Conservation (phyloP, 64 coral and sea anemone genomes). For the Pocillopora verrucosa region DNA sequence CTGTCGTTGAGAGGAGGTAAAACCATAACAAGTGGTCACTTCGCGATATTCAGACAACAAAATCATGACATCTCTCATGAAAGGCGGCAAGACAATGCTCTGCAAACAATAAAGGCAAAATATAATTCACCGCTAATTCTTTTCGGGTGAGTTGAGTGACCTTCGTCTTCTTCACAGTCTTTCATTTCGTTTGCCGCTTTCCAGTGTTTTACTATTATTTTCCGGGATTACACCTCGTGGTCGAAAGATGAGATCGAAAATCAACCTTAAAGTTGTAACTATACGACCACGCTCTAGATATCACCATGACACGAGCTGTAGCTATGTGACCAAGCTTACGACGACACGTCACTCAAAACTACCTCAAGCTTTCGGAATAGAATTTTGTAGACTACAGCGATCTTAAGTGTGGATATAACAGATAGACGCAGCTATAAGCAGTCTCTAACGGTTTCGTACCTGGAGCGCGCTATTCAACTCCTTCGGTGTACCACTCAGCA, state of each 20-base stretch:
- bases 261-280: too few species aligned
- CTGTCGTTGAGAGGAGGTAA: background rate
- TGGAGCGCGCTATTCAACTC: constrained; percentile 15
- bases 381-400: too few species aligned
- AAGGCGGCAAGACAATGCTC: background rate
- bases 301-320: too few species aligned
- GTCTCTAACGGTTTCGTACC: background rate
- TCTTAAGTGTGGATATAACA: background rate
- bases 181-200: too few species aligned
- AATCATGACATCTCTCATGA: constrained; percentile 10
- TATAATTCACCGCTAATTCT: background rate
- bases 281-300: too few species aligned
- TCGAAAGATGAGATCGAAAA: too few species aligned
- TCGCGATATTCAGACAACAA: constrained; percentile 33
- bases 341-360: too few species aligned
- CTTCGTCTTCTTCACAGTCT: too few species aligned
- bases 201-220: too few species aligned
- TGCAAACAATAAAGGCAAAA: background rate
- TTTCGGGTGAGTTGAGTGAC: too few species aligned
- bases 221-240: too few species aligned
- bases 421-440: background rate
- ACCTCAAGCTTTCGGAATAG: background rate
- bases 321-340: too few species aligned
- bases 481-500: constrained; percentile 23
- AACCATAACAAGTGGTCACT: constrained; percentile 40